Conservation (phyloP, 2,113 vertebrate species). For the Narcine bancroftii region DNA sequence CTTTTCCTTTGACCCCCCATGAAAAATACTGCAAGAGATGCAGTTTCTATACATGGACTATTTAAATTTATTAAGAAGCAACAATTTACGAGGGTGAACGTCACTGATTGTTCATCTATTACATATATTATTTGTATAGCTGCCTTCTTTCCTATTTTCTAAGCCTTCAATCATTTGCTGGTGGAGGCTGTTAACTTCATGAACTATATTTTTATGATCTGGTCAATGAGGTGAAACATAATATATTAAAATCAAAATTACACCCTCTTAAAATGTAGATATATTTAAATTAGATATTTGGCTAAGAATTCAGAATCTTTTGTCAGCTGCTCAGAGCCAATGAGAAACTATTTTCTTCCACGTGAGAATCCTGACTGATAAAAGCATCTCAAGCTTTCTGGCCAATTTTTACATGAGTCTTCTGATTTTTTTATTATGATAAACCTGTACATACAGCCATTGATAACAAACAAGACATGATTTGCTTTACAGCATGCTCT, state of each 20-base stretch:
- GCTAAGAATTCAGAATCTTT: background rate
- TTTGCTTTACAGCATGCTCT: background rate
- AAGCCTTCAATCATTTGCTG: background rate
- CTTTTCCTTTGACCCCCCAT: background rate
- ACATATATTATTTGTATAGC: background rate
- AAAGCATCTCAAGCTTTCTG: background rate
- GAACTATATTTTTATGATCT: background rate
- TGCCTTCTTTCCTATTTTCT: background rate
- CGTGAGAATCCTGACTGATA: background rate
- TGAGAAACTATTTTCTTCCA: background rate
- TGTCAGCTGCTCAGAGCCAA: background rate
- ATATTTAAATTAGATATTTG: background rate
- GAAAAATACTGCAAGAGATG: background rate
- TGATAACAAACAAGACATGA: background rate
- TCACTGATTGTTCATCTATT: background rate
- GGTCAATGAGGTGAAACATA: background rate
- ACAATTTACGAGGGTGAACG: background rate
- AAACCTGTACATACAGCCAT: background rate
- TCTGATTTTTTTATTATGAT: background rate
- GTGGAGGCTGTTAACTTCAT: background rate
- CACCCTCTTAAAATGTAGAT: background rate
- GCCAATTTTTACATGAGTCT: background rate
- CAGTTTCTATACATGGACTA: background rate
- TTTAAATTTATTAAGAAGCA: background rate
- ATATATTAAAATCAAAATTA: background rate